Percentiles rank a stretch among this genome's conserved stretches.
These are phyloP conservation scores for Melanotaenia pygmaea DNA, from an alignment of 2,797 vertebrate genomes.

Conservation along the genomic window DNA sequence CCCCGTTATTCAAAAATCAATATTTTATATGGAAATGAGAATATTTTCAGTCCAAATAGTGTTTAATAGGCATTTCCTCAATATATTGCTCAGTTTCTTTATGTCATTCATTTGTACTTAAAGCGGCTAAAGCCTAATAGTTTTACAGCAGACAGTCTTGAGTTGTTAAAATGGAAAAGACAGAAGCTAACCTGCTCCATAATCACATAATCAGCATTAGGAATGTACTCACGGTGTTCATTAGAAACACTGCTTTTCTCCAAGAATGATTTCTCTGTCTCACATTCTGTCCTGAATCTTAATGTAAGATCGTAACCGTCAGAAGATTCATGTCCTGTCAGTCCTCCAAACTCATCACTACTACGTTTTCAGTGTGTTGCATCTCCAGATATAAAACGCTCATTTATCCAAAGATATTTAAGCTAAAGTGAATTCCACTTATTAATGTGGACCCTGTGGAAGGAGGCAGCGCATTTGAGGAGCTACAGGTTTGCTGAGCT, in stretches of 20 bases:
- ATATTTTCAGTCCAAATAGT: conserved; percentile 4
- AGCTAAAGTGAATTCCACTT: neutral
- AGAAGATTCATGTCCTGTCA: conserved; percentile 39
- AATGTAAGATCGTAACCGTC: conserved; percentile 51
- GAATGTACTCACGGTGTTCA: conserved; percentile 64
- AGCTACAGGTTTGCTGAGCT: neutral
- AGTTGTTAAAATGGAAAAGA: conserved; percentile 35
- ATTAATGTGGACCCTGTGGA: neutral
- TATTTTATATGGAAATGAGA: conserved; percentile 8
- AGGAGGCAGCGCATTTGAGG: neutral
- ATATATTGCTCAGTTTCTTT: conserved; percentile 5
- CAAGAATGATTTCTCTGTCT: conserved; percentile 41
- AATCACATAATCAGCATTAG: conserved; percentile 64
- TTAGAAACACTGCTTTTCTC: conserved; percentile 54
- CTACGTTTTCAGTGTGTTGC: conserved; percentile 35
- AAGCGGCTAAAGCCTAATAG: conserved; percentile 44
- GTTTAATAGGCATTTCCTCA: conserved; percentile 4
- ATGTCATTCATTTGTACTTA: neutral
- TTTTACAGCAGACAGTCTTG: conserved; percentile 45
- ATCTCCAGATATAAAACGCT: conserved; percentile 44
- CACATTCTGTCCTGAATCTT: conserved; percentile 26
- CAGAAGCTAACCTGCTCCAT: conserved; percentile 33
- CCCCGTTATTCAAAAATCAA: conserved; percentile 6
- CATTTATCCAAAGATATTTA: conserved; percentile 43
- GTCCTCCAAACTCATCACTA: neutral